phyloP scores from a whole-genome alignment of 1,140 invertebrate genomes.

The Helicorthomorpha holstii region DNA sequence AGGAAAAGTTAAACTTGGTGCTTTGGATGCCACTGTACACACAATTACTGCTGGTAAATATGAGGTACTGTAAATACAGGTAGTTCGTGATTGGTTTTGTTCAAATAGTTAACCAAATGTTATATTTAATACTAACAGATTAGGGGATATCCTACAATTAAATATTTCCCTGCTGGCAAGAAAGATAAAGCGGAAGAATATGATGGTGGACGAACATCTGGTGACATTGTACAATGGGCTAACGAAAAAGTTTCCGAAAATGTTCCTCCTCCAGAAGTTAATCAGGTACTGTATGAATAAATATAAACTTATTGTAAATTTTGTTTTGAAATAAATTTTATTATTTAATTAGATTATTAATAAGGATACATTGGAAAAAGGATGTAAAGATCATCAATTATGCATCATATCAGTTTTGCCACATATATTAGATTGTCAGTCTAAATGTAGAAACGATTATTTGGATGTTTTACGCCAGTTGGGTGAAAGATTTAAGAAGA shows the following conservation, averaged over 20 bases:
- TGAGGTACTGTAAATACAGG: conserved; percentile 19
- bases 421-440: conserved; percentile 93
- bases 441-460: conserved; percentile 82
- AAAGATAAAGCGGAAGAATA: conserved; percentile 57
- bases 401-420: conserved; percentile 90
- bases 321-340: conserved; percentile 1
- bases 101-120: conserved; percentile 23
- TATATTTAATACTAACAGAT: conserved; percentile 29
- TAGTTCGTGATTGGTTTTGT: conserved; percentile 4
- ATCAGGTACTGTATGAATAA: conserved; percentile 37
- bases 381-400: conserved; percentile 68
- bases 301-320: conserved; percentile 14
- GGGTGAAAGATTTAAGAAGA: conserved; percentile 86
- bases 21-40: conserved; percentile 89
- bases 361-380: conserved; percentile 44
- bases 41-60: conserved; percentile 45
- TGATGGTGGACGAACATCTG: conserved; percentile 72
- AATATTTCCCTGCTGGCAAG: conserved; percentile 71
- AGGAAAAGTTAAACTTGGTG: conserved; percentile 83
- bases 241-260: conserved; percentile 69
- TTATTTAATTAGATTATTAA: conserved; percentile 25
- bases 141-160: conserved; percentile 93
- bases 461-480: conserved; percentile 52
- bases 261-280: conserved; percentile 73
- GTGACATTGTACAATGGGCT: conserved; percentile 83